Evolutionary conservation across 2,797 vertebrate species (phyloP).

Genomic region (Takifugu rubripes): DNA sequence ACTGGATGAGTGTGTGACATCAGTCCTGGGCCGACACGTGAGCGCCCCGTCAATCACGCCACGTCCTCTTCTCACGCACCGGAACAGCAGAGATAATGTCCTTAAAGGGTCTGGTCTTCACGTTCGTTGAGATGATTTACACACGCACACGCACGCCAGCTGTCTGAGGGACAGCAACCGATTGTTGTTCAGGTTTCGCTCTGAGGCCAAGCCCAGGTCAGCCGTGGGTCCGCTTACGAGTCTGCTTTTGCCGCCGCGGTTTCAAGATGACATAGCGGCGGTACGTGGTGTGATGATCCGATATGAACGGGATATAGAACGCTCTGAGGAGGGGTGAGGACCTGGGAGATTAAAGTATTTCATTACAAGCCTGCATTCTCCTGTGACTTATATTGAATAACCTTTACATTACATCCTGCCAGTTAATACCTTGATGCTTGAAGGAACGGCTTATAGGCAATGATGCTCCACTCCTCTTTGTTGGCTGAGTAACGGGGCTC

Average conservation of each 20-base stretch:
- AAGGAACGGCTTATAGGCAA: conserved; percentile 92
- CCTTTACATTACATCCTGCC: not conserved
- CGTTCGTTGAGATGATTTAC: conserved; percentile 27
- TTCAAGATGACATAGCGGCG: conserved; percentile 91
- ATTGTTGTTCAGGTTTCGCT: conserved; percentile 25
- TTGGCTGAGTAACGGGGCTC: conserved; percentile 88
- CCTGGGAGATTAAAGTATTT: conserved; percentile 63
- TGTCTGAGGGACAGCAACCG: conserved; percentile 32
- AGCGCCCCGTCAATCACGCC: conserved; percentile 9
- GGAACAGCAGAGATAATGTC: conserved; percentile 24
- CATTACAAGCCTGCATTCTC: not conserved
- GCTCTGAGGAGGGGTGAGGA: conserved; percentile 88
- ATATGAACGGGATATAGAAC: conserved; percentile 90
- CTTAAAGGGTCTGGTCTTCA: conserved; percentile 57
- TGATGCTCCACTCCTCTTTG: conserved; percentile 87
- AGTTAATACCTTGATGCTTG: conserved; percentile 84
- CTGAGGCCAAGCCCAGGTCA: conserved; percentile 32
- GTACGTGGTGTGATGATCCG: conserved; percentile 86
- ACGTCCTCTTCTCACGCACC: conserved; percentile 9
- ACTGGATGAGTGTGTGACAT: conserved; percentile 11
- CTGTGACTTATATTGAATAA: not conserved
- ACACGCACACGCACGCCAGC: conserved; percentile 31
- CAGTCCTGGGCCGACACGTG: too few species aligned
- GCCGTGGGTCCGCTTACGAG: conserved; percentile 72
- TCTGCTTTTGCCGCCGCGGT: conserved; percentile 80